phyloP scores from a whole-genome alignment of 2,113 vertebrate genomes.

The Tetrao urogallus region DNA sequence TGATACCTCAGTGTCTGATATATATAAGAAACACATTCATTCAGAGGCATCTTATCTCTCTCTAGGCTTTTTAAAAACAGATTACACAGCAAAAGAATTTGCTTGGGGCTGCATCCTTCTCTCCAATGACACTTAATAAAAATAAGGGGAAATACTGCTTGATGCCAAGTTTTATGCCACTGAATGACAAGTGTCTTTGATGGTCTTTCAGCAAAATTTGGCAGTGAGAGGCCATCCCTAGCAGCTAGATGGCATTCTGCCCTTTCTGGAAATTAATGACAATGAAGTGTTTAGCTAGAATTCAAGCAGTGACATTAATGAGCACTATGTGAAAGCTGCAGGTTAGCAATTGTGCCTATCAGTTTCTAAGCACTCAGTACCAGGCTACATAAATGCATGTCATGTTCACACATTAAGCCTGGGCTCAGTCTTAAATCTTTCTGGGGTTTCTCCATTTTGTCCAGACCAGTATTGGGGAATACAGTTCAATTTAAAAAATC shows the following conservation, averaged over 20 bases:
- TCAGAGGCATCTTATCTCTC: conserved; percentile 4
- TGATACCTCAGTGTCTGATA: background rate
- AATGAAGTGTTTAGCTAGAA: background rate
- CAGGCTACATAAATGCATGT: background rate
- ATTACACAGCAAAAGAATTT: conserved; percentile 11
- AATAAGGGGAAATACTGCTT: conserved; percentile 11
- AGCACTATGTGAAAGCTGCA: background rate
- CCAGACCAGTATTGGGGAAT: background rate
- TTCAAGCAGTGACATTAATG: background rate
- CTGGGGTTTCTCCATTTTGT: background rate
- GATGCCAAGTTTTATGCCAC: conserved; percentile 18
- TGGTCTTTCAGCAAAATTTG: conserved; percentile 44
- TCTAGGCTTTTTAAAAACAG: conserved; percentile 1
- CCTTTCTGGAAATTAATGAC: conserved; percentile 23
- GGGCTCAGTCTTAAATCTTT: background rate
- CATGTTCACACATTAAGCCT: background rate
- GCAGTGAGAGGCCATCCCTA: background rate
- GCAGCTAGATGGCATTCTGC: background rate
- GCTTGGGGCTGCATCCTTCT: background rate
- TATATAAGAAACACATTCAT: background rate
- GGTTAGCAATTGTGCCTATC: background rate
- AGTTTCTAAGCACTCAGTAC: background rate
- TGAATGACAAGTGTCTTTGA: conserved; percentile 2
- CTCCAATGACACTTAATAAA: conserved; percentile 1
- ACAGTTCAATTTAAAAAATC: background rate